phyloP scores from a whole-genome alignment of 2,797 vertebrate species.

The Melanotaenia maccullochi region DNA sequence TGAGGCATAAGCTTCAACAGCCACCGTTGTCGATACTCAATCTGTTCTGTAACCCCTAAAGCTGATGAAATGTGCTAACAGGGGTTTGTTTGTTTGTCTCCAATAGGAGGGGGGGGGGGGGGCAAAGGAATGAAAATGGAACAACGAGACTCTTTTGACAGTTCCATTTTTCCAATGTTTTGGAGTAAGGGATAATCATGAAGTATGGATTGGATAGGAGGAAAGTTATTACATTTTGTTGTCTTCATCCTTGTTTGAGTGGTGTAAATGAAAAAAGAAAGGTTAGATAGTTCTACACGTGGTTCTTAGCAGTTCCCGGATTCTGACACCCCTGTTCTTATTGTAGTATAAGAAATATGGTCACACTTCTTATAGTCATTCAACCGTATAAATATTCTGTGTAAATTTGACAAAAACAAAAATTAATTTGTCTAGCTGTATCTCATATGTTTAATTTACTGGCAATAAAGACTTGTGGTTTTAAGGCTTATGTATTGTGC shows the following conservation, averaged over 20 bases:
- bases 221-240: constrained; percentile 79
- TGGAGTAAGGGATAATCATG: constrained; percentile 78
- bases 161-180: constrained; percentile 79
- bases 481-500: constrained; percentile 43
- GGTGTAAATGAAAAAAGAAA: constrained; percentile 62
- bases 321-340: constrained; percentile 48
- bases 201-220: constrained; percentile 78
- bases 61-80: constrained; percentile 84
- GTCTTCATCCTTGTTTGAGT: constrained; percentile 80
- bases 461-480: constrained; percentile 17
- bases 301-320: constrained; percentile 54
- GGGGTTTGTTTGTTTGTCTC: constrained; percentile 82
- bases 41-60: constrained; percentile 85
- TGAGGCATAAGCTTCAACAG: constrained; percentile 80
- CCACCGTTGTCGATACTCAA: constrained; percentile 83
- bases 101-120: constrained; percentile 53
- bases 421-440: constrained; percentile 36
- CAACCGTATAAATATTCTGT: constrained; percentile 59
- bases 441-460: constrained; percentile 36
- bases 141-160: constrained; percentile 81
- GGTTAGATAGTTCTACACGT: constrained; percentile 69
- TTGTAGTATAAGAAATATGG: constrained; percentile 44
- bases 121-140: constrained; percentile 75
- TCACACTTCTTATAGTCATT: constrained; percentile 51
- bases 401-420: constrained; percentile 62